Evolutionary conservation across 35 echinoderm and acorn worm genomes (phyloP), one percentile per base, ranked within the genome.

Genomic region (Amphiura filiformis): DNA sequence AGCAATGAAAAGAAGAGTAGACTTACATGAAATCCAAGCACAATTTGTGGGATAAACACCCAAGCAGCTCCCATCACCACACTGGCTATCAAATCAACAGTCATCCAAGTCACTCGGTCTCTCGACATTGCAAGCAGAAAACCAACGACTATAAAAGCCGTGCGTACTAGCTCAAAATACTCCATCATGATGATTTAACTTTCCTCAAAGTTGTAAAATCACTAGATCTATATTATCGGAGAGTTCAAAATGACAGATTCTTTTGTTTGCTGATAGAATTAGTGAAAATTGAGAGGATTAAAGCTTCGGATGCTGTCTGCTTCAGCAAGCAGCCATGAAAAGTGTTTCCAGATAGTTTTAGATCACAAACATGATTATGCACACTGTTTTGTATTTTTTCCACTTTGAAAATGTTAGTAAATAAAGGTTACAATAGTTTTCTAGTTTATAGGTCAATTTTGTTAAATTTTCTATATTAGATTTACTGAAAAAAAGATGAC

Each of bases 131-230:
- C 44, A n/a, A n/a, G 32, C 18, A 85, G 22, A 37, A 85, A 85
- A 7, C 40, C 83, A 30, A 85, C 44, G n/a, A 85, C 32, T 32
- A 85, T 15, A n/a, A 85, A 61, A 36, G 28, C 83, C 34, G 83
- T 37, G 15, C 57, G 32, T 23, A 61, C 33, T 31, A 65, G 35
- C n/a, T 85, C 83, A 28, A 85, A 61, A 32, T 85, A 64, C 56
- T 56, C 83, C 37, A 84, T 57, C 30, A 5, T 42, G 26, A 11
- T 26, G 61, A 70, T 11, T 2, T 15, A 18, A 70, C 7, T 70
- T 70, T 11, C 61, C 2, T 70, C 61, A 15, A 3, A 70, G 61
- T 18, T 2, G 2, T 11, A 70, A 70, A 30, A 70, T 52, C 20
- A 18, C 2, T 11, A 70, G 26, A 2, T 26, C 26, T n/a, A 70